phyloP scores from a whole-genome alignment of 2,113 vertebrate genomes.

The Urocitellus parryii region DNA sequence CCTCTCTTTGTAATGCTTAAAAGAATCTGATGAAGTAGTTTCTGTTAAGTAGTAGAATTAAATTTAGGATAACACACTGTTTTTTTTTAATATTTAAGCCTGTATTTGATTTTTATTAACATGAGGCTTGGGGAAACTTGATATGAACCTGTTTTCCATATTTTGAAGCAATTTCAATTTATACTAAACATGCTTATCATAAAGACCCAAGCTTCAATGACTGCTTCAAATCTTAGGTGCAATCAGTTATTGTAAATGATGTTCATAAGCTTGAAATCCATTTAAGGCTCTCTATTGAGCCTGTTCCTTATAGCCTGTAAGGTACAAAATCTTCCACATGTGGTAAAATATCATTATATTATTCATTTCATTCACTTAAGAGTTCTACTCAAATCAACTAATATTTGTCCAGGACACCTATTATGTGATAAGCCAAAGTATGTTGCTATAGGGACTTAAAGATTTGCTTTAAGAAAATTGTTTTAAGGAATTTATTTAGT shows the following conservation, averaged over 20 bases:
- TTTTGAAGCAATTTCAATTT: constrained; percentile 58
- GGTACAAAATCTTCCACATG: constrained; percentile 7
- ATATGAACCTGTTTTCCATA: constrained; percentile 52
- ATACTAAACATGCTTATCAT: constrained; percentile 59
- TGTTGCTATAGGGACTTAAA: constrained; percentile 15
- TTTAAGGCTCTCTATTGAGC: background rate
- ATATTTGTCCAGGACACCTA: background rate
- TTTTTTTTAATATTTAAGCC: constrained; percentile 62
- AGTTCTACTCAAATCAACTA: background rate
- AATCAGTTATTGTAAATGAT: constrained; percentile 67
- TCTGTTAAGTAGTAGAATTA: constrained; percentile 58
- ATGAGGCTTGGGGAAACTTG: constrained; percentile 37
- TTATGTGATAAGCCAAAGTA: background rate
- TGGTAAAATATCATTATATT: background rate
- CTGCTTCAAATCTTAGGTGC: constrained; percentile 52
- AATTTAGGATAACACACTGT: constrained; percentile 59
- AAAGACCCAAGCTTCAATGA: constrained; percentile 57
- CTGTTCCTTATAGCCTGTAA: constrained; percentile 1
- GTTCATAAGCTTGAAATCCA: constrained; percentile 66
- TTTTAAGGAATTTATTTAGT: background rate
- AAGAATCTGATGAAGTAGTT: constrained; percentile 2
- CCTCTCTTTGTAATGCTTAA: constrained; percentile 36
- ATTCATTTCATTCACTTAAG: constrained; percentile 44
- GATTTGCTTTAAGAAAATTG: background rate
- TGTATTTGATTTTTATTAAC: constrained; percentile 76